Base-by-base conservation (phyloP, 2,113 vertebrate genomes). In the Aplodontia rufa region DNA sequence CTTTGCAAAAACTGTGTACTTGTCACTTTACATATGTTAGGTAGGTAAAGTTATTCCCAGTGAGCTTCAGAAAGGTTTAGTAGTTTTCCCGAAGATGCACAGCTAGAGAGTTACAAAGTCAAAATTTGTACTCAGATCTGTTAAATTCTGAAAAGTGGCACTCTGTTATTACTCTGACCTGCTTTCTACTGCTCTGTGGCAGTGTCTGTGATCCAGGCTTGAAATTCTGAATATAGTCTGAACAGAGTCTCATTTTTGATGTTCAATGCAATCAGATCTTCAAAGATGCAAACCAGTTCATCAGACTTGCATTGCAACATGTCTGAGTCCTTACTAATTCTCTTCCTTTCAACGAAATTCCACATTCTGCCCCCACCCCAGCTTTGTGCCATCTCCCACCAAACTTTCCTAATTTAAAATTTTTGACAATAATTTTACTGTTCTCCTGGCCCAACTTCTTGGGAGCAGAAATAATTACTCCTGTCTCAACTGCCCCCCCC, bases 401-500 rank as follows among this genome's bases (percentile, higher is more conserved):
- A 75, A 81, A 60, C 24, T 69, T 58, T 45, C 16, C 45, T 78
- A 19, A 58, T 40, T 10, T 49, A n/a, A 74, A 28, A 42, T 89
- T 87, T 40, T 80, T 84, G 51, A 20, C 55, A 71, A 53, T 12
- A 24, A 84, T 72, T 83, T 87, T 42, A 28, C 28, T n/a, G 22
- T 53, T 49, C n/a, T 30, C 11, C 7, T 76, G 49, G 17, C 40
- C 20, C 76, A 37, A 8, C 64, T 89, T 64, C 47, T 42, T 14
- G n/a, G 32, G 51, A 45, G 32, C 53, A 71, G 40, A 85, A 55
- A 30, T 28, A 17, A 42, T 24, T 5, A 35, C 17, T 17, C 37
- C 2, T 12, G 14, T 5, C 32, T 32, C 32, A 6, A 8, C 19
- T n/a, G n/a, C n/a, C n/a, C n/a, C 6, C 7, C 17, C 8, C 2